Percentiles rank a stretch among this genome's conserved stretches.
Evolutionary conservation across 2,888 invertebrate species (phyloP).

Genomic region (Drosophila acutilabella): DNA sequence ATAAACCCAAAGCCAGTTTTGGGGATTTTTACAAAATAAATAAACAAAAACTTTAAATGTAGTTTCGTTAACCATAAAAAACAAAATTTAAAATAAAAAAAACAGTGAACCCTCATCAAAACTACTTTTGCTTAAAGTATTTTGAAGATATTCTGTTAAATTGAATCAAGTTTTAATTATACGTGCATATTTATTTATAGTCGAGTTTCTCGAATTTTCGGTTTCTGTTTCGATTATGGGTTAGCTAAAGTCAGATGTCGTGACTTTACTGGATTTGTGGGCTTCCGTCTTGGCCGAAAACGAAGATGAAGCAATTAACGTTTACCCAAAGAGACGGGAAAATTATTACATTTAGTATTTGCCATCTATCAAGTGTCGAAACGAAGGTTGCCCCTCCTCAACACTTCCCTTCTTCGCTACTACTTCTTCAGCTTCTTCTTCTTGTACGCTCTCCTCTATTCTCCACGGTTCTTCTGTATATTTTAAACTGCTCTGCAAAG

Average conservation of each 20-base stretch:
- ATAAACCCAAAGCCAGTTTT: slow-evolving; percentile 40
- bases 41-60: slow-evolving; percentile 3
- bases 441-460: not conserved
- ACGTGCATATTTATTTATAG: slow-evolving; percentile 4
- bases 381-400: slow-evolving; percentile 50
- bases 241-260: slow-evolving; percentile 27
- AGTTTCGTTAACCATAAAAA: slow-evolving; percentile 7
- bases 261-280: slow-evolving; percentile 37
- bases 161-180: slow-evolving; percentile 18
- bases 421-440: not conserved
- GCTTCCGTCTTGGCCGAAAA: slow-evolving; percentile 41
- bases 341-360: slow-evolving; percentile 42
- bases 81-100: not conserved
- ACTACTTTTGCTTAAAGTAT: not conserved
- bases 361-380: slow-evolving; percentile 67
- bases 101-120: slow-evolving; percentile 25
- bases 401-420: not conserved
- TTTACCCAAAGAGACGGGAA: slow-evolving; percentile 30
- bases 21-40: slow-evolving; percentile 9
- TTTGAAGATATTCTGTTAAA: slow-evolving; percentile 17
- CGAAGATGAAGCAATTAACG: slow-evolving; percentile 44
- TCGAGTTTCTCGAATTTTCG: not conserved
- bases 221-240: slow-evolving; percentile 12
- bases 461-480: not conserved
- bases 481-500: slow-evolving; percentile 21